Evolutionary conservation across 2,888 invertebrate genomes (phyloP).

Genomic region (Rotaria magnacalcarata): DNA sequence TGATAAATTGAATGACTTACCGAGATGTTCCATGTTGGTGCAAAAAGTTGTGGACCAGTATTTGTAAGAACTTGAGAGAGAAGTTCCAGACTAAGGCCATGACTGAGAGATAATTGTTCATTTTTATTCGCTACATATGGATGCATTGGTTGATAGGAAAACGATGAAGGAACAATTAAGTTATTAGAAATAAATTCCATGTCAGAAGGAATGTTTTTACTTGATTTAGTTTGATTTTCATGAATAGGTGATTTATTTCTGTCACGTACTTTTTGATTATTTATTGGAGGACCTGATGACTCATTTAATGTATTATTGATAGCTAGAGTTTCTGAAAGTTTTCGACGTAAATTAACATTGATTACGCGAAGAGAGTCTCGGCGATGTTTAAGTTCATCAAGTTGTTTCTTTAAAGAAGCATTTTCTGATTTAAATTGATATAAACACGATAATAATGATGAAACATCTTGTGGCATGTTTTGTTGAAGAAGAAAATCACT

Average conservation of each 20-base stretch:
- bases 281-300: neutral
- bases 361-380: neutral
- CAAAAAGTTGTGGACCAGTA: neutral
- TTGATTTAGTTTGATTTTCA: neutral
- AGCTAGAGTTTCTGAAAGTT: neutral
- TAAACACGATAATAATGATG: conserved; percentile 25
- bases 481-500: conserved; percentile 32
- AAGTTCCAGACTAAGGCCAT: neutral
- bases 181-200: neutral
- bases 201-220: neutral
- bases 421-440: conserved; percentile 21
- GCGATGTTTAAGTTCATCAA: conserved; percentile 19
- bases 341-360: neutral
- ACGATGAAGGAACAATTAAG: neutral
- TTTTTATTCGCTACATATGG: neutral
- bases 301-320: neutral
- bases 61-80: neutral
- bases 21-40: conserved; percentile 21
- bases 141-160: neutral
- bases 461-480: conserved; percentile 23
- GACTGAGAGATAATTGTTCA: neutral
- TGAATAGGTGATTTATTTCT: neutral
- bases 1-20: neutral
- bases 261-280: neutral
- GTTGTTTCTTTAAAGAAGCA: neutral